Conservation (phyloP, 1,140 invertebrate species). For the Papilio helenus region DNA sequence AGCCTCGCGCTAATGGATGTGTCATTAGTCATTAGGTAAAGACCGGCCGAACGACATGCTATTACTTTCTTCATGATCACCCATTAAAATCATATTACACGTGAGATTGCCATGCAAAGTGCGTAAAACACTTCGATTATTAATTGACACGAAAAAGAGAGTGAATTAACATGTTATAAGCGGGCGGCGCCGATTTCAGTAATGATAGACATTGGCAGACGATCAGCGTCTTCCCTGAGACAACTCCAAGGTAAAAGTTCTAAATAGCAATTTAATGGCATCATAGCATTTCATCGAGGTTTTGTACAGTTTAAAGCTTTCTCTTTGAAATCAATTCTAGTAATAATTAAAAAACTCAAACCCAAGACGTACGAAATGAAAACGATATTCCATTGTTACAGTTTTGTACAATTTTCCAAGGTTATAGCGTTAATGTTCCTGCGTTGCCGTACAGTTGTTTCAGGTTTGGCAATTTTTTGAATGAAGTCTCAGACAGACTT, state of each 20-base stretch:
- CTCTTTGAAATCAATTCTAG: too few relatives aligned
- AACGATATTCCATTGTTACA: background rate
- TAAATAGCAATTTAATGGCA: too few relatives aligned
- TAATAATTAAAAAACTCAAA: too few relatives aligned
- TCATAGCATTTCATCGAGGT: too few relatives aligned
- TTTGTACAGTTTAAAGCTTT: too few relatives aligned
- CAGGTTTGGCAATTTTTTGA: constrained; percentile 24
- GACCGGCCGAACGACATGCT: constrained; percentile 18
- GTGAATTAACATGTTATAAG: background rate
- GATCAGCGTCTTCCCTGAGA: background rate
- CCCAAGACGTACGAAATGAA: background rate
- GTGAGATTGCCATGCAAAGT: constrained; percentile 32
- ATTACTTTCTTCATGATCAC: constrained; percentile 32
- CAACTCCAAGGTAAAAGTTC: background rate
- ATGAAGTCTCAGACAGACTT: constrained; percentile 1
- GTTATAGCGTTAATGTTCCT: background rate
- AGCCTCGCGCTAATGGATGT: constrained; percentile 42
- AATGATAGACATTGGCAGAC: background rate
- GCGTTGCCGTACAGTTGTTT: background rate
- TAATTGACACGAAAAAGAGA: constrained; percentile 18
- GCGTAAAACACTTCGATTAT: constrained; percentile 22
- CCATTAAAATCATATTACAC: constrained; percentile 38
- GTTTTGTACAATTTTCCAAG: background rate
- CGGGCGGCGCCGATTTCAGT: background rate
- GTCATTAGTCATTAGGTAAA: constrained; percentile 41